A percentile compares a stretch with the other conserved stretches of the same genome.
phyloP scores from a whole-genome alignment of 2,113 vertebrate genomes.

The Morone chrysops region DNA sequence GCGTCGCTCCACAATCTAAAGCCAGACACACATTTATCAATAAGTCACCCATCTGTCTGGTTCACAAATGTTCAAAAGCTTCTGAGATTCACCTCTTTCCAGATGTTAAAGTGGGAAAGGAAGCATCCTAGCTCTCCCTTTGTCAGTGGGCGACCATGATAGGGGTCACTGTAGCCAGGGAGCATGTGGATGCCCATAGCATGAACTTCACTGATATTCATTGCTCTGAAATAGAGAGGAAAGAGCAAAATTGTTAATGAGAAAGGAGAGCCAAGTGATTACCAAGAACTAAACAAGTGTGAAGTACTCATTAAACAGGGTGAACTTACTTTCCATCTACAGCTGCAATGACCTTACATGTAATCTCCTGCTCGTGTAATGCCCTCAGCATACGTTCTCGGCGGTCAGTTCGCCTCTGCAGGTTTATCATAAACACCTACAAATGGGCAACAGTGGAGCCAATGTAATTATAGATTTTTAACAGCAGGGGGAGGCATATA shows the following conservation, averaged over 20 bases:
- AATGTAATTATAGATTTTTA: conserved; percentile 6
- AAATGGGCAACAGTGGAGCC: neutral
- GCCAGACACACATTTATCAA: conserved; percentile 8
- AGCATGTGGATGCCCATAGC: conserved; percentile 91
- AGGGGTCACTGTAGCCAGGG: conserved; percentile 93
- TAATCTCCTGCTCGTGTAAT: conserved; percentile 86
- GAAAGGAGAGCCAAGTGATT: neutral
- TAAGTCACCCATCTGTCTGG: neutral
- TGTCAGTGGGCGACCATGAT: conserved; percentile 91
- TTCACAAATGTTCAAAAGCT: conserved; percentile 83
- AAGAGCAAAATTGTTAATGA: neutral
- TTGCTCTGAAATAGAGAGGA: conserved; percentile 82
- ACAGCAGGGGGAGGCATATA: conserved; percentile 39
- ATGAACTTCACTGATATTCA: conserved; percentile 89
- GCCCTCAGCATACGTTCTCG: conserved; percentile 88
- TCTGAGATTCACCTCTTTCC: conserved; percentile 88
- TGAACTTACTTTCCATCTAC: conserved; percentile 92
- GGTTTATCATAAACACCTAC: conserved; percentile 94
- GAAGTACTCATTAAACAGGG: neutral
- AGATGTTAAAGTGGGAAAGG: conserved; percentile 92
- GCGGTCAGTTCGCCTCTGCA: conserved; percentile 86
- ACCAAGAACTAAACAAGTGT: neutral
- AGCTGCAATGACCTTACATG: conserved; percentile 85
- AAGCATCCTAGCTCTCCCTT: conserved; percentile 95
- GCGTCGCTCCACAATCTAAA: conserved; percentile 85